Conservation (phyloP, 2,113 vertebrate species). For the Pristiophorus japonicus region DNA sequence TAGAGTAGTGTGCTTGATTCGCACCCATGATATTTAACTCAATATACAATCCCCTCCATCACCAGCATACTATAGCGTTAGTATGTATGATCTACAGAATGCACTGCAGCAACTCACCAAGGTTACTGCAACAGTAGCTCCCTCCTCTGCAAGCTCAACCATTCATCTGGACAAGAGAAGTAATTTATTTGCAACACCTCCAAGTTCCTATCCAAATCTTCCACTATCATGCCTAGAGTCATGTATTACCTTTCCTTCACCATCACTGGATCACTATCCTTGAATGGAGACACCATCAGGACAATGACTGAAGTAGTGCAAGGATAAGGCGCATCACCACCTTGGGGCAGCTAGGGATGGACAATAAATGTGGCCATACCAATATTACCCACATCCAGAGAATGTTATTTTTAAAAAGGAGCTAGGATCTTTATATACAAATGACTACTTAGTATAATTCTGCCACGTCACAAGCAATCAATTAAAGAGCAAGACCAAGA, state of each 20-base stretch:
- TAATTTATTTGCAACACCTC: background rate
- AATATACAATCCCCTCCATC: background rate
- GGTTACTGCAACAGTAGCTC: background rate
- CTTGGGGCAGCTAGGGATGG: too few relatives aligned
- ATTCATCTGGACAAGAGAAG: background rate
- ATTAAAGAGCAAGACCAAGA: background rate
- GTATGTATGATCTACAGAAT: background rate
- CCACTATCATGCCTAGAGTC: background rate
- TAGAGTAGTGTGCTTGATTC: background rate
- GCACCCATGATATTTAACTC: background rate
- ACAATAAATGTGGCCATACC: background rate
- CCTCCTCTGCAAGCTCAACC: background rate
- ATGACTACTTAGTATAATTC: background rate
- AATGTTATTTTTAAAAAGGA: background rate
- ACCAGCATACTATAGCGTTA: background rate
- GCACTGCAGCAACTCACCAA: background rate
- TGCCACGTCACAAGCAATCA: background rate
- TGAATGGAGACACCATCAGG: background rate
- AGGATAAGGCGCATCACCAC: background rate
- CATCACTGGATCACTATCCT: too few relatives aligned
- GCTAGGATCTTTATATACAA: background rate
- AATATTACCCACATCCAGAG: background rate
- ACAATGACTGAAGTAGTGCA: background rate
- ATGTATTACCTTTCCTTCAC: background rate
- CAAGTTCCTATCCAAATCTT: background rate